These are phyloP conservation scores for Chouioia cunea DNA, from an alignment of 2,888 invertebrate species.

Conservation along the genomic window DNA sequence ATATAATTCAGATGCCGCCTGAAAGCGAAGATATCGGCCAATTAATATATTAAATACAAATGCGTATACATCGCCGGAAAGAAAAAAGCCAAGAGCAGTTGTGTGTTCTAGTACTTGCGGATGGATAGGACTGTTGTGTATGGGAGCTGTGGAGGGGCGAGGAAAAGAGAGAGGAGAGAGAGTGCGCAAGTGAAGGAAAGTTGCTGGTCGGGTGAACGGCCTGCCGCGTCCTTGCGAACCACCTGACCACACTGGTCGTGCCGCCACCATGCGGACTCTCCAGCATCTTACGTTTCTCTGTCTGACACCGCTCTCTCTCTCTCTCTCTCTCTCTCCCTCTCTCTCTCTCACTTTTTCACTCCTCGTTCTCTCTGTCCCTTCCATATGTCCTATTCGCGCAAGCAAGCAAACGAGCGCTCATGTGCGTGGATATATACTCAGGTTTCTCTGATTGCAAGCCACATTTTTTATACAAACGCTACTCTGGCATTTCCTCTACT, in stretches of 20 bases:
- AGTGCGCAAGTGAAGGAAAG: conserved; percentile 26
- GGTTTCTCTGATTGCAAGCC: conserved; percentile 36
- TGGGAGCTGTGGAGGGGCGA: conserved; percentile 45
- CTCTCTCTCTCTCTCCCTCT: too few relatives aligned
- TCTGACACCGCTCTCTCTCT: too few relatives aligned
- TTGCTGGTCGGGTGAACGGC: conserved; percentile 62
- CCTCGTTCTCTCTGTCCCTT: too few relatives aligned
- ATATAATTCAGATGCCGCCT: not conserved
- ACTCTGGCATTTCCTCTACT: not conserved
- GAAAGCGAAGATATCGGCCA: conserved; percentile 11
- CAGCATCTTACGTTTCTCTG: conserved; percentile 58
- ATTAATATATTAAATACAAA: too few relatives aligned
- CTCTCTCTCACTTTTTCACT: too few relatives aligned
- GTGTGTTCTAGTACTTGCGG: too few relatives aligned
- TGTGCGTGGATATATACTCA: conserved; percentile 44
- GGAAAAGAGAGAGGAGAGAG: conserved; percentile 26
- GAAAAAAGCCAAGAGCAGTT: not conserved
- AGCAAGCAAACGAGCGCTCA: conserved; percentile 53
- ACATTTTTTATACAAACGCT: too few relatives aligned
- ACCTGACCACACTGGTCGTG: conserved; percentile 66
- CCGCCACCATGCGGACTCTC: conserved; percentile 64
- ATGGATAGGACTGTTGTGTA: conserved; percentile 8
- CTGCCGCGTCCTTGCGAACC: conserved; percentile 68
- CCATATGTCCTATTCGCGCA: conserved; percentile 49
- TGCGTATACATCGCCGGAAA: not conserved